These are phyloP conservation scores for Corvus hawaiiensis DNA, from an alignment of 2,113 vertebrate genomes.

Conservation along the genomic window DNA sequence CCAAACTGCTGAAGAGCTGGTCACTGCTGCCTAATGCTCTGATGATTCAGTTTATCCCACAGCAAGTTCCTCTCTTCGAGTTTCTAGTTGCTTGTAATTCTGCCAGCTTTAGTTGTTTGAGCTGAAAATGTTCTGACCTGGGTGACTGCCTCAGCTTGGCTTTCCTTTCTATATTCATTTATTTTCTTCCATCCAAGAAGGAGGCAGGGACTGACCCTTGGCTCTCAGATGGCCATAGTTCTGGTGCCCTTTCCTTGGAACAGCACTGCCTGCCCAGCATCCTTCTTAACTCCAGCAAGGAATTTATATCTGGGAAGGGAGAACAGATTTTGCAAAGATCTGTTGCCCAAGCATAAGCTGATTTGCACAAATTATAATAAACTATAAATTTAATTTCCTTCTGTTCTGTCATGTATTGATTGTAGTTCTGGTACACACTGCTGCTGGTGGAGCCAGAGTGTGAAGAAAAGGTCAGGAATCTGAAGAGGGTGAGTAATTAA, in stretches of 20 bases:
- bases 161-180: neutral
- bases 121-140: neutral
- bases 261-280: neutral
- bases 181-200: neutral
- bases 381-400: neutral
- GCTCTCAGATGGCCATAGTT: rapidly evolving
- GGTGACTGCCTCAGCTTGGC: neutral
- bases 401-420: neutral
- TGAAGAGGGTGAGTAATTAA: neutral
- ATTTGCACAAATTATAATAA: neutral
- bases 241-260: neutral
- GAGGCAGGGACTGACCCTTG: neutral
- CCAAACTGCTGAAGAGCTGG: rapidly evolving
- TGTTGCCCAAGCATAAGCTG: neutral
- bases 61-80: neutral
- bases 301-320: neutral
- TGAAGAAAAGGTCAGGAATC: neutral
- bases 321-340: neutral
- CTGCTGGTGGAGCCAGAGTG: neutral
- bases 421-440: neutral
- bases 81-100: neutral
- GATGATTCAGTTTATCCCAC: neutral
- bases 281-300: neutral
- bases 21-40: rapidly evolving
- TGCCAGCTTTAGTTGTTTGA: rapidly evolving